A percentile compares a stretch with the other conserved stretches of the same genome.
These are phyloP conservation scores for Brevimyrus niger DNA, from an alignment of 2,113 vertebrate species.

Conservation along the genomic window DNA sequence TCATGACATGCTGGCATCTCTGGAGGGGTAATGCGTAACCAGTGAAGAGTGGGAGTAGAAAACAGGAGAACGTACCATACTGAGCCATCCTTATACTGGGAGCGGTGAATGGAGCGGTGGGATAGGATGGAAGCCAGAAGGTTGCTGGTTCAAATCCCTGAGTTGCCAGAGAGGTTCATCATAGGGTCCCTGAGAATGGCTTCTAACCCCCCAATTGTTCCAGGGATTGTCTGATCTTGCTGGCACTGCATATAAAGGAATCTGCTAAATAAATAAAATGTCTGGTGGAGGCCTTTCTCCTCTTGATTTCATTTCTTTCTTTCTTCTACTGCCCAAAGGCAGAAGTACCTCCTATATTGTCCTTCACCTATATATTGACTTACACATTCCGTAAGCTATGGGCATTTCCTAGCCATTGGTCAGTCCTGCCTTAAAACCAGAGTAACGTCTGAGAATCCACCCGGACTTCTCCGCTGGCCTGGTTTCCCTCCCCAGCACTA, in stretches of 20 bases:
- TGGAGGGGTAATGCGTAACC: not conserved
- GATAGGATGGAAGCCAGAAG: not conserved
- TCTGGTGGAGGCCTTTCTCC: not conserved
- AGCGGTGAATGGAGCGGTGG: not conserved
- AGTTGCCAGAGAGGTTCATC: not conserved
- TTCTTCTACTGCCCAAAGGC: not conserved
- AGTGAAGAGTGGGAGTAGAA: not conserved
- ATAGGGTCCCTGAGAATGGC: not conserved
- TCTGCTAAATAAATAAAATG: not conserved
- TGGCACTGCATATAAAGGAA: not conserved
- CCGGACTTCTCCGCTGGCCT: not conserved
- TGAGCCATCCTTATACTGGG: not conserved
- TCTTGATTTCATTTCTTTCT: not conserved
- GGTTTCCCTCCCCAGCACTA: not conserved
- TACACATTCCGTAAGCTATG: not conserved
- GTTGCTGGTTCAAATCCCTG: not conserved
- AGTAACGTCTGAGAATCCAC: not conserved
- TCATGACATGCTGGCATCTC: not conserved
- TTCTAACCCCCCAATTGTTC: not conserved
- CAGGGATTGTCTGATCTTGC: not conserved
- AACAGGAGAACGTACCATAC: not conserved
- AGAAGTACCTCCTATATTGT: not conserved
- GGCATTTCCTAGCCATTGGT: not conserved
- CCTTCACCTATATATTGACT: not conserved
- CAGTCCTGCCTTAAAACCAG: not conserved